Evolutionary conservation across 37 sponge, comb jelly and placozoan species (phyloP), one percentile per base, ranked within the genome.

Genomic region (Axinella damicornis): DNA sequence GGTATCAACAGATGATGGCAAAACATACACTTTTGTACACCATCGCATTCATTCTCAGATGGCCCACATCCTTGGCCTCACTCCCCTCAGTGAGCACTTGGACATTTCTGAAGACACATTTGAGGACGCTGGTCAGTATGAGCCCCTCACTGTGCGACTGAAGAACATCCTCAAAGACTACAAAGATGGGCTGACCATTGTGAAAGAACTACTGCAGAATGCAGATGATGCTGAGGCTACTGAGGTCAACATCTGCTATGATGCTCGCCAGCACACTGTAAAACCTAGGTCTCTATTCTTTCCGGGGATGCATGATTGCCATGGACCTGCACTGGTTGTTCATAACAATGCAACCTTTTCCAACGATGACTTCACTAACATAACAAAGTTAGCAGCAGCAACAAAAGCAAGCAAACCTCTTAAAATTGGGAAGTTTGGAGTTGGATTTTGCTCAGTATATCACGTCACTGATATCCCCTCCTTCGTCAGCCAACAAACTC

Each of bases 371-470:
- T 95, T 95, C 71, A 53, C 41, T 18, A 92, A 92, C 80, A 95
- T 95, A 34, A 81, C 82, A 16, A 89, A 89, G 53, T 70, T 95
- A 24, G 96, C 89, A 57, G 93, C 76, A 16, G 90, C 87, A 13
- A 92, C 93, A 22, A 95, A 95, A 62, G 65, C 54, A 62, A 64
- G 69, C 35, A 61, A 92, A 31, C 56, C 77, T 9, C 65, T 74
- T 16, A 95, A 92, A 74, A 95, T 95, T 76, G 96, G 96, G 13
- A 89, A 93, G 62, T 95, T 95, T 89, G 93, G 96, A 53, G 54
- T 89, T 60, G 94, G 94, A 6, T 93, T 93, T 35, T 84, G 88
- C 34, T 93, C 90, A 25, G 94, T 89, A 18, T 93, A 93, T 40
- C 90, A 89, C 56, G 74, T 89, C 19, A 84, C 85, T 34, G 90